Base-by-base conservation (phyloP, 2,113 vertebrate genomes). In the Corythornis vintsioides region DNA sequence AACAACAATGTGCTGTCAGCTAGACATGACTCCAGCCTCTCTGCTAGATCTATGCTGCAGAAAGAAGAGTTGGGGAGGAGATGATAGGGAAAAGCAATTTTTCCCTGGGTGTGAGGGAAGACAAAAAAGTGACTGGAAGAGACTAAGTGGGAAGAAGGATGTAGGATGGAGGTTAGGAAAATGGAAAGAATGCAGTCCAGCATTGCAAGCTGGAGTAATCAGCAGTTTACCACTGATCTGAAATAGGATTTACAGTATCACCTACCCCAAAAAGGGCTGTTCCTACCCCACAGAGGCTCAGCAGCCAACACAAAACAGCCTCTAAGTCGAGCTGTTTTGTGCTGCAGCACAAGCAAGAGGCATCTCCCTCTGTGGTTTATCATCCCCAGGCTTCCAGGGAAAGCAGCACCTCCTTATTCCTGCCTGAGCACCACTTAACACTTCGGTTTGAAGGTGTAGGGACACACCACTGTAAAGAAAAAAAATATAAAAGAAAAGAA, bases 351-450 rank as follows among this genome's bases (percentile, higher is more conserved):
- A 45, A 70, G 50, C 67, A 55, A 81, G 14, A 1, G 31, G 25
- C 83, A 61, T 25, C 53, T 90, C n/a, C 56, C 47, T 70, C 47
- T 33, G 52, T 1, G 2, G 25, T 42, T 86, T 38, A 74, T 66
- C 71, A 57, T 3, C 29, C 65, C 13, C 79, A 83, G 43, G 47
- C 14, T 94, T 82, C 50, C 74, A 83, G 18, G 76, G 80, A 86
- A 63, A 91, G 80, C 80, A 72, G 73, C 53, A 80, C 77, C 42
- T n/a, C n/a, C 52, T 80, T 35, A 79, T 3, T 66, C 52, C 71
- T 87, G 35, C 63, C 91, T 60, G 31, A 91, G 69, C 59, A 85
- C 77, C 84, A 87, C 86, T 92, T 63, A 66, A 24, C 66, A 72
- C 42, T 47, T 85, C 2, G 40, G 11, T 65, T 87, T 85, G 48